Evolutionary conservation across 2,797 vertebrate species (phyloP).

Genomic region (Siniperca undulata): DNA sequence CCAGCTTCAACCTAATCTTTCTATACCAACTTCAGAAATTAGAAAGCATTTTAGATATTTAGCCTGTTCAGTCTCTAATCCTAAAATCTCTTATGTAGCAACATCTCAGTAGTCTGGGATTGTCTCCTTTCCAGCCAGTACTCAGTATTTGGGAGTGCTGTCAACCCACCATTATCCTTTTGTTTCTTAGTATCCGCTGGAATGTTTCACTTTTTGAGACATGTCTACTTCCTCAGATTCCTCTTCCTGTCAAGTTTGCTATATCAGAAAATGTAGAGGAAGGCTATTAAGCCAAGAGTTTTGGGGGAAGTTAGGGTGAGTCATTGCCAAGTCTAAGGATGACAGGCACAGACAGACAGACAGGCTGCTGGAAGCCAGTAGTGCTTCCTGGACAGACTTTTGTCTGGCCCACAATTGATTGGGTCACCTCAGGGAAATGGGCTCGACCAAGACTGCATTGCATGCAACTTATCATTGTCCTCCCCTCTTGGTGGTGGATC

Average conservation of each 20-base stretch:
- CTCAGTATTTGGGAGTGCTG: conserved; percentile 18
- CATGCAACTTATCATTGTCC: conserved; percentile 63
- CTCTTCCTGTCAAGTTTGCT: conserved; percentile 43
- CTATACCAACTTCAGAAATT: conserved; percentile 63
- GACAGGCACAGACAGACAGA: conserved; percentile 54
- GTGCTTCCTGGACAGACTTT: conserved; percentile 68
- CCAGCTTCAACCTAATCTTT: conserved; percentile 64
- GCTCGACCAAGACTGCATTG: conserved; percentile 47
- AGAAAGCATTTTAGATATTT: conserved; percentile 76
- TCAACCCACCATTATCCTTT: conserved; percentile 32
- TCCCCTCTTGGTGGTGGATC: conserved; percentile 32
- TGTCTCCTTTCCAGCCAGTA: conserved; percentile 53
- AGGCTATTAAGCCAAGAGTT: conserved; percentile 46
- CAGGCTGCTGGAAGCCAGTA: conserved; percentile 63
- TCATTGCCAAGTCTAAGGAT: conserved; percentile 59
- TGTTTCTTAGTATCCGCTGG: conserved; percentile 29
- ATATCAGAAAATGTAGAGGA: conserved; percentile 56
- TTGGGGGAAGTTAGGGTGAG: conserved; percentile 55
- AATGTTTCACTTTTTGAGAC: conserved; percentile 17
- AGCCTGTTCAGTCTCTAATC: conserved; percentile 71
- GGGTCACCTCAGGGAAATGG: conserved; percentile 70
- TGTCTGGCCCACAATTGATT: conserved; percentile 79
- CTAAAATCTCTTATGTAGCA: conserved; percentile 57
- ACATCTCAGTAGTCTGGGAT: conserved; percentile 51
- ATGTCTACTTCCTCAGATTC: conserved; percentile 30